Percentiles rank a stretch among this genome's conserved stretches.
Conservation (phyloP, 2,797 vertebrate species). For the Numenius phaeopus region DNA sequence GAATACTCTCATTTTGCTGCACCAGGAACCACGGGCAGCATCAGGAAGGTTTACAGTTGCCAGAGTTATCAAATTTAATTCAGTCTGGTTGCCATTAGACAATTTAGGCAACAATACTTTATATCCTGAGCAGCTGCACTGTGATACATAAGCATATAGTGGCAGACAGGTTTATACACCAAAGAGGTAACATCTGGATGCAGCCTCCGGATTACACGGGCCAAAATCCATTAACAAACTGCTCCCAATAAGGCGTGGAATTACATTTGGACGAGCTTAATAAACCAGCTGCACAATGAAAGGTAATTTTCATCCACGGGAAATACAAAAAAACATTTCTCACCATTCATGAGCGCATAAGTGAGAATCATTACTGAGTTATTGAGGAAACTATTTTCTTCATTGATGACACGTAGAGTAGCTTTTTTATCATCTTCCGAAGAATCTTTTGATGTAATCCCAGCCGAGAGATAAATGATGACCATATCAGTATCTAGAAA, state of each 20-base stretch:
- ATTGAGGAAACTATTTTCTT: slow-evolving; percentile 95
- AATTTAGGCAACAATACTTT: not conserved
- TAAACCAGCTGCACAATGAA: not conserved
- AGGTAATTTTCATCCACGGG: slow-evolving; percentile 33
- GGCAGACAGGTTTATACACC: not conserved
- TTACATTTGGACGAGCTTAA: not conserved
- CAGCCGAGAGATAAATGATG: slow-evolving; percentile 96
- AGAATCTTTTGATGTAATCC: slow-evolving; percentile 91
- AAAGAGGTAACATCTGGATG: not conserved
- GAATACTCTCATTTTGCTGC: not conserved
- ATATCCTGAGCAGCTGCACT: not conserved
- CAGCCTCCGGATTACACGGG: not conserved
- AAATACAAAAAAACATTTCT: slow-evolving; percentile 20
- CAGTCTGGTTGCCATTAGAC: not conserved
- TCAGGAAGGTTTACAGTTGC: not conserved
- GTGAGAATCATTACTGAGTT: slow-evolving; percentile 99
- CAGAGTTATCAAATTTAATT: not conserved
- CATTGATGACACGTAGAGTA: slow-evolving; percentile 91
- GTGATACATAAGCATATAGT: not conserved
- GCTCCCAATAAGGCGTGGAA: not conserved
- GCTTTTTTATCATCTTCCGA: slow-evolving; percentile 94
- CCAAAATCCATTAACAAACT: not conserved
- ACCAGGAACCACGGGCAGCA: not conserved
- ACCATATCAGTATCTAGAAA: slow-evolving; percentile 92
- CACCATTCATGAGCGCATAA: slow-evolving; percentile 98